Evolutionary conservation across 2,797 vertebrate species (phyloP).

Genomic region (Lerista edwardsae): DNA sequence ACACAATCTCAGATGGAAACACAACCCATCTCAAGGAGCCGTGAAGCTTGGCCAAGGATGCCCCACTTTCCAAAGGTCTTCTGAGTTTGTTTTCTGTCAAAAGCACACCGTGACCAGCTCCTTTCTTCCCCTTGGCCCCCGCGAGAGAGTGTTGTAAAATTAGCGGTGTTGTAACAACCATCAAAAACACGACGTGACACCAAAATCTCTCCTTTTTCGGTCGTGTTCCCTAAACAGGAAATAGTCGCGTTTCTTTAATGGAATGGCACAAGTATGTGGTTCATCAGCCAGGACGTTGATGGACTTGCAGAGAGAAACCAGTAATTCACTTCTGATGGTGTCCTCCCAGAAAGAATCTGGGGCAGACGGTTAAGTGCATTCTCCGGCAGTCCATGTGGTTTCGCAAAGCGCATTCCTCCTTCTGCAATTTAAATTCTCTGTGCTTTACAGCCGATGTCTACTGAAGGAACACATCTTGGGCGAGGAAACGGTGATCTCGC

Average conservation of each 20-base stretch:
- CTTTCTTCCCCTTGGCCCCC: not conserved
- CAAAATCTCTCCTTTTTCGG: too few species aligned
- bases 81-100: not conserved
- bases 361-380: not conserved
- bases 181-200: too few species aligned
- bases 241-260: too few species aligned
- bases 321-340: too few species aligned
- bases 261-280: not conserved
- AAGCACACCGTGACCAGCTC: not conserved
- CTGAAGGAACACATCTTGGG: too few species aligned
- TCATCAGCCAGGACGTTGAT: too few species aligned
- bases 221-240: slow-evolving; percentile 1
- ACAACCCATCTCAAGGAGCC: too few species aligned
- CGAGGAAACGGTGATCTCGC: too few species aligned
- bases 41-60: not conserved
- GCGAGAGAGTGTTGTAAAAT: not conserved
- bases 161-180: not conserved
- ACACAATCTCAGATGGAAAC: not conserved
- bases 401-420: not conserved
- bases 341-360: not conserved
- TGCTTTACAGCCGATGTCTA: too few species aligned
- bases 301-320: not conserved
- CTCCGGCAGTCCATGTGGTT: not conserved
- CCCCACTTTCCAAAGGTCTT: too few species aligned
- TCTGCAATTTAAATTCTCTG: too few species aligned